phyloP scores from a whole-genome alignment of 64 coral and sea anemone species.

The Acropora yongei region DNA sequence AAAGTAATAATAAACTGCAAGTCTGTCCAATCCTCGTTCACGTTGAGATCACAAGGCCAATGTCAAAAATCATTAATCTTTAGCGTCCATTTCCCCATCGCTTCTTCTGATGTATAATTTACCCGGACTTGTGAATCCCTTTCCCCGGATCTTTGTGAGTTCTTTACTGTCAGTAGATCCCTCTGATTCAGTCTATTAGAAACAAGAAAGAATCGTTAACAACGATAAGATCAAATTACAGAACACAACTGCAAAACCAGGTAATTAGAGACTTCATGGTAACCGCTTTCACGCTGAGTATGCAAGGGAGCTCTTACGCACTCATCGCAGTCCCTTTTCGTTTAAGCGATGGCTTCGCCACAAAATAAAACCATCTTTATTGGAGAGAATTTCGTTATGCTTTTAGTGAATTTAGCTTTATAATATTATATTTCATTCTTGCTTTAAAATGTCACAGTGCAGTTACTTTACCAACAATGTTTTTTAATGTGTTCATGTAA shows the following conservation, averaged over 20 bases:
- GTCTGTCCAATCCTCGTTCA: background rate
- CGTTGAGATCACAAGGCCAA: background rate
- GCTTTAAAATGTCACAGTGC: background rate
- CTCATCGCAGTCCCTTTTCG: too few species aligned
- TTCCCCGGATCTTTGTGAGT: slow-evolving; percentile 65
- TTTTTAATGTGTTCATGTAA: too few species aligned
- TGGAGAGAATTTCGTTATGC: too few species aligned
- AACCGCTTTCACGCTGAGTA: too few species aligned
- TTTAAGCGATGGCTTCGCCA: too few species aligned
- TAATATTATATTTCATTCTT: too few species aligned
- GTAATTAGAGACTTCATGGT: too few species aligned
- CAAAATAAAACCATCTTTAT: too few species aligned
- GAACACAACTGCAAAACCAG: too few species aligned
- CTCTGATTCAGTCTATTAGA: slow-evolving; percentile 26
- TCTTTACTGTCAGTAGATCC: slow-evolving; percentile 49
- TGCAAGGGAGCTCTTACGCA: too few species aligned
- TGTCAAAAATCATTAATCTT: slow-evolving; percentile 13
- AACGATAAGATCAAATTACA: background rate
- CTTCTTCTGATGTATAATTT: slow-evolving; percentile 81
- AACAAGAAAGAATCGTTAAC: background rate
- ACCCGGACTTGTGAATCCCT: slow-evolving; percentile 91
- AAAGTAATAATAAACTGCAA: background rate
- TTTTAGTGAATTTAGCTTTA: too few species aligned
- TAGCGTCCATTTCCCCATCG: slow-evolving; percentile 39
- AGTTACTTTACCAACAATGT: background rate